These are phyloP conservation scores for Phainopepla nitens DNA, from an alignment of 2,113 vertebrate genomes.

Conservation along the genomic window DNA sequence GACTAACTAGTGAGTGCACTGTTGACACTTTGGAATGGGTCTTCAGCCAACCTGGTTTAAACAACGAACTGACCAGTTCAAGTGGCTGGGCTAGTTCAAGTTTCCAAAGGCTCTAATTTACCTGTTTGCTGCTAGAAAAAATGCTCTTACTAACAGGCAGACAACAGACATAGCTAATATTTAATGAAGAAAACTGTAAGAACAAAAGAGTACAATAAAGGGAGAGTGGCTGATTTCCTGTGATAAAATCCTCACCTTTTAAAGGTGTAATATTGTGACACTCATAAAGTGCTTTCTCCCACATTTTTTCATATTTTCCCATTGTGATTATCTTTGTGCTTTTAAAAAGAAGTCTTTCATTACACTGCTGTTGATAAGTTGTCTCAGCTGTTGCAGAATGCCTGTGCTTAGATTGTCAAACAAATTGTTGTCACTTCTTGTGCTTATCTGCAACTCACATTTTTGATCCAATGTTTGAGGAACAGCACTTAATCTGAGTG, in stretches of 20 bases:
- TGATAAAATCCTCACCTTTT: neutral
- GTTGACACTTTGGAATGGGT: neutral
- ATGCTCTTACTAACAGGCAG: neutral
- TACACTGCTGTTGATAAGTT: neutral
- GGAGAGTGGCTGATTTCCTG: neutral
- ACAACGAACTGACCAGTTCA: neutral
- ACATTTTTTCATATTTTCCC: neutral
- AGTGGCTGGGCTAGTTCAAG: neutral
- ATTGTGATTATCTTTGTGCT: neutral
- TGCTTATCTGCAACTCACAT: neutral
- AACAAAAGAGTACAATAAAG: neutral
- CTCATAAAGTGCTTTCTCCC: neutral
- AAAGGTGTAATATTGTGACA: neutral
- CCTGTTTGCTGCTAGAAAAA: neutral
- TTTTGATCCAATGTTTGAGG: neutral
- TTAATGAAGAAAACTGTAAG: neutral
- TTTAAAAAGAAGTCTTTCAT: neutral
- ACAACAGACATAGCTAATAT: neutral
- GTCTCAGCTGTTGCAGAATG: neutral
- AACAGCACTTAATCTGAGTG: neutral
- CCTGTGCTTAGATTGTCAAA: neutral
- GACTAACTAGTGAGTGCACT: neutral
- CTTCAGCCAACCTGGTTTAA: neutral
- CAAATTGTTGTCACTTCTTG: neutral
- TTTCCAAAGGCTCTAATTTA: neutral